These are phyloP conservation scores for Stercorarius parasiticus DNA, from an alignment of 2,113 vertebrate genomes.

Conservation along the genomic window DNA sequence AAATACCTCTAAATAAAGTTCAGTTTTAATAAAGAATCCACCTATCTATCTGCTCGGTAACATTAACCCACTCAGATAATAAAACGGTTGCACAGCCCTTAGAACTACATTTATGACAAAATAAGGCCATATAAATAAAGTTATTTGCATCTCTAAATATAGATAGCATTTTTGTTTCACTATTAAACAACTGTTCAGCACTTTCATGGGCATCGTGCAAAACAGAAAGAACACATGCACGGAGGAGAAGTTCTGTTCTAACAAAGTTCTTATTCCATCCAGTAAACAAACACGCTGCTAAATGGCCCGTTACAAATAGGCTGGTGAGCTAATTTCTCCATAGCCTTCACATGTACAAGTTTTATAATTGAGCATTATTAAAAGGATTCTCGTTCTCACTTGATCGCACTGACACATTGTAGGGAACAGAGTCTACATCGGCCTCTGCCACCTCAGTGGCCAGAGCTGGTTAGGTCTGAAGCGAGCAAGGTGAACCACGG, in stretches of 20 bases:
- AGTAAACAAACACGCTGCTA: not conserved
- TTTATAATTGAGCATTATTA: not conserved
- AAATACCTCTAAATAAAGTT: not conserved
- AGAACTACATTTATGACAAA: not conserved
- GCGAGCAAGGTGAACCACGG: not conserved
- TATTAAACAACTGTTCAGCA: not conserved
- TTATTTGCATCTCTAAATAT: not conserved
- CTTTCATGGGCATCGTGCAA: not conserved
- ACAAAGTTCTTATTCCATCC: not conserved
- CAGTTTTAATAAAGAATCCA: not conserved
- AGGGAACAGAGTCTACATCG: not conserved
- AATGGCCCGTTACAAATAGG: not conserved
- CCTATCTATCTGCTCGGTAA: not conserved
- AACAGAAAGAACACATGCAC: not conserved
- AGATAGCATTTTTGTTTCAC: not conserved
- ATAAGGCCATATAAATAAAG: not conserved
- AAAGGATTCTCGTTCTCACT: not conserved
- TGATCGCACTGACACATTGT: not conserved
- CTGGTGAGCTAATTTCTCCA: not conserved
- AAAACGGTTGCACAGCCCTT: accelerated
- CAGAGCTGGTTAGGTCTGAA: not conserved
- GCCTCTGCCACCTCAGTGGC: not conserved
- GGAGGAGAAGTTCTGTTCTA: not conserved
- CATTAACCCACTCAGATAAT: not conserved
- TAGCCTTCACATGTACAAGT: not conserved